These are phyloP conservation scores for Neostethus bicornis DNA, from an alignment of 2,797 vertebrate genomes.

Conservation along the genomic window DNA sequence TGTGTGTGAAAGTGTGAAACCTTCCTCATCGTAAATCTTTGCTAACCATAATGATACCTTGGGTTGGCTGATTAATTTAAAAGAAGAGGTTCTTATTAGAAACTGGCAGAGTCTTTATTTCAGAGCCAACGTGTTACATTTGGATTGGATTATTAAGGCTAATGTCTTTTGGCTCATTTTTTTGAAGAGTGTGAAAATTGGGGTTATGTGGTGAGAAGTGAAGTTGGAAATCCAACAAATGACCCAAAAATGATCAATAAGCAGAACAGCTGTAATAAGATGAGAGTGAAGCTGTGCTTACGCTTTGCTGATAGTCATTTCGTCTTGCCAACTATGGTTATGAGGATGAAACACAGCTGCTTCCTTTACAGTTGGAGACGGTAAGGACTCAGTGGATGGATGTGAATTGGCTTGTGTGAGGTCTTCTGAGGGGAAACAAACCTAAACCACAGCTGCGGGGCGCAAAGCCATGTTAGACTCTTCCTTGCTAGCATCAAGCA, in stretches of 20 bases:
- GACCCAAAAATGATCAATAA: slow-evolving; percentile 58
- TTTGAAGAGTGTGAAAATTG: slow-evolving; percentile 25
- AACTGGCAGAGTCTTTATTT: slow-evolving; percentile 30
- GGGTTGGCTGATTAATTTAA: slow-evolving; percentile 50
- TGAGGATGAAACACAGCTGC: slow-evolving; percentile 69
- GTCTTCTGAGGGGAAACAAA: slow-evolving; percentile 48
- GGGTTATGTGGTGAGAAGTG: slow-evolving; percentile 50
- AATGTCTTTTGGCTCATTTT: slow-evolving; percentile 55
- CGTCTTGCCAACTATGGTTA: slow-evolving; percentile 51
- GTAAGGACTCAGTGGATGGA: slow-evolving; percentile 54
- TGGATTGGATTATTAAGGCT: slow-evolving; percentile 45
- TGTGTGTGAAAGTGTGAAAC: slow-evolving; percentile 44
- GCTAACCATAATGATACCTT: slow-evolving; percentile 36
- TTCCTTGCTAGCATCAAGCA: slow-evolving; percentile 42
- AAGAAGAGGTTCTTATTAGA: slow-evolving; percentile 31
- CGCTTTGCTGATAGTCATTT: slow-evolving; percentile 42
- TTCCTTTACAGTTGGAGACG: slow-evolving; percentile 43
- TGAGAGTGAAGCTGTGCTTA: slow-evolving; percentile 24
- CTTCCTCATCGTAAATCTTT: slow-evolving; percentile 43
- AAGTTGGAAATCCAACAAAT: slow-evolving; percentile 52
- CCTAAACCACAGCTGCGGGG: slow-evolving; percentile 68
- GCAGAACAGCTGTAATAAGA: slow-evolving; percentile 53
- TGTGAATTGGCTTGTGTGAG: slow-evolving; percentile 54
- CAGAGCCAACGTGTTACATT: slow-evolving; percentile 41
- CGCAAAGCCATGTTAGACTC: slow-evolving; percentile 55